Evolutionary conservation across 1,140 invertebrate species (phyloP).

Genomic region (Conopomorpha cramerella): DNA sequence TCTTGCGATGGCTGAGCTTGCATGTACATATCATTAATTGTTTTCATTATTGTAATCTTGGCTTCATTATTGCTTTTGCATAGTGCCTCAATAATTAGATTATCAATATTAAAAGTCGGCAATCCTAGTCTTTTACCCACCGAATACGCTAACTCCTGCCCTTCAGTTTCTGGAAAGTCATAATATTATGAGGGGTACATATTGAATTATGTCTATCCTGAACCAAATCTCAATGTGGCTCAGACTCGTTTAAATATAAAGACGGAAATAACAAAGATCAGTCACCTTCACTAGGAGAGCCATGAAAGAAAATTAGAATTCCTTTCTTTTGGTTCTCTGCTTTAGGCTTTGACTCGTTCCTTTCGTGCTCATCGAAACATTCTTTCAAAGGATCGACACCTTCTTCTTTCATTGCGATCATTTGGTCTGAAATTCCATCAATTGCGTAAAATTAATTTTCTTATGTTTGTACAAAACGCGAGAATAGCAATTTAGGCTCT

Average conservation of each 20-base stretch:
- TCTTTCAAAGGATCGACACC: slow-evolving; percentile 31
- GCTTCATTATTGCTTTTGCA: slow-evolving; percentile 19
- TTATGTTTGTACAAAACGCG: slow-evolving; percentile 18
- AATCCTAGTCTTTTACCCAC: slow-evolving; percentile 26
- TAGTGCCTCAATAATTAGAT: slow-evolving; percentile 31
- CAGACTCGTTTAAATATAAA: slow-evolving; percentile 1
- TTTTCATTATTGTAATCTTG: slow-evolving; percentile 8
- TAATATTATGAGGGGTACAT: no score
- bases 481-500: slow-evolving; percentile 6
- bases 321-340: slow-evolving; percentile 22
- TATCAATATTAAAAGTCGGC: slow-evolving; percentile 33
- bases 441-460: no score
- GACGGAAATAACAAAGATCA: not conserved
- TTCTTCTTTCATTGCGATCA: slow-evolving; percentile 25
- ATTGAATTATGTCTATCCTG: not conserved
- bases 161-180: slow-evolving; percentile 24
- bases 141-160: slow-evolving; percentile 40
- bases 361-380: slow-evolving; percentile 22
- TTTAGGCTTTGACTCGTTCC: slow-evolving; percentile 8
- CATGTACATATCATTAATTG: no score
- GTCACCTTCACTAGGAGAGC: slow-evolving; percentile 42
- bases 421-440: no score
- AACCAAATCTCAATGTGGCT: no score
- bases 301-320: slow-evolving; percentile 36
- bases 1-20: no score